These are phyloP conservation scores for Bilobella aurantiaca DNA, from an alignment of 1,140 invertebrate species.

Conservation along the genomic window DNA sequence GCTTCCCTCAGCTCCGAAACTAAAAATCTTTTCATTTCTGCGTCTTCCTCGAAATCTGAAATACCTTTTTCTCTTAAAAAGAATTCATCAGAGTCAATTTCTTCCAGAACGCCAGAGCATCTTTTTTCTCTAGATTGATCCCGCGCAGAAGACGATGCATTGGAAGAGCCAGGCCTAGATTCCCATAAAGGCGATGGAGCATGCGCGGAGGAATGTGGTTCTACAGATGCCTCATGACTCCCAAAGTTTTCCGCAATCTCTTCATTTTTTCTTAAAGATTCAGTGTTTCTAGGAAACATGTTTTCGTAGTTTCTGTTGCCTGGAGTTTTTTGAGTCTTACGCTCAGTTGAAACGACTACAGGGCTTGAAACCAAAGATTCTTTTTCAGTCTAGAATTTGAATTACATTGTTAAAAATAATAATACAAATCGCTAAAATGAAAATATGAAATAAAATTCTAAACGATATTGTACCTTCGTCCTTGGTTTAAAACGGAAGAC, in stretches of 20 bases:
- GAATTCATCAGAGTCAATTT: slow-evolving; percentile 76
- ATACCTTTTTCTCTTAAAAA: slow-evolving; percentile 66
- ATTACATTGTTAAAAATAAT: no score
- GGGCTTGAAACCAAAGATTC: slow-evolving; percentile 39
- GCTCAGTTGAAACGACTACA: not conserved
- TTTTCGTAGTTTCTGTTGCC: slow-evolving; percentile 14
- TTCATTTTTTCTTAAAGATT: slow-evolving; percentile 22
- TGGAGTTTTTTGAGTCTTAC: not conserved
- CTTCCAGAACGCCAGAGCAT: slow-evolving; percentile 52
- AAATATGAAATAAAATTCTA: no score
- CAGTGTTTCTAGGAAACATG: no score
- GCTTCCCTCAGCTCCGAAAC: slow-evolving; percentile 66
- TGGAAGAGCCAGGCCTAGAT: slow-evolving; percentile 29
- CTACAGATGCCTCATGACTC: slow-evolving; percentile 28
- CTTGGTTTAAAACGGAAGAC: slow-evolving; percentile 44
- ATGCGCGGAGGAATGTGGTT: slow-evolving; percentile 24
- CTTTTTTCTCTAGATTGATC: not conserved
- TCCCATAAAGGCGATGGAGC: slow-evolving; percentile 20
- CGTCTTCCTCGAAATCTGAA: slow-evolving; percentile 58
- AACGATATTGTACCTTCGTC: no score
- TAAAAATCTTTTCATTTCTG: slow-evolving; percentile 61
- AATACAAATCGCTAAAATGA: no score
- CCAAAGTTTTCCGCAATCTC: slow-evolving; percentile 29
- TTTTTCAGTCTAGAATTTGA: no score
- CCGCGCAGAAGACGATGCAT: slow-evolving; percentile 28